Base-by-base conservation (phyloP, 2,113 vertebrate species). In the Phrynocephalus versicolor region DNA sequence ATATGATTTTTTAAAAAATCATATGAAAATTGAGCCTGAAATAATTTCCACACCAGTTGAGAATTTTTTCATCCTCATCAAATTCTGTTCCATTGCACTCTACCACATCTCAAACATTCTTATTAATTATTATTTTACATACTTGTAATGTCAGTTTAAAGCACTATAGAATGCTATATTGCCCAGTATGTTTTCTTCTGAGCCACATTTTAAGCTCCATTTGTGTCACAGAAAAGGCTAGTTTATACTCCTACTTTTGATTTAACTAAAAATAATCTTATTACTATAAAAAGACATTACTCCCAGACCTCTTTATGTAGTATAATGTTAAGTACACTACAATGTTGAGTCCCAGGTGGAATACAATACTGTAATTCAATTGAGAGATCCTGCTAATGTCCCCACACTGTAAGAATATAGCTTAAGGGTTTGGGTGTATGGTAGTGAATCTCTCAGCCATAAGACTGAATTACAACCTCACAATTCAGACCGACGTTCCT, bases 341-440 rank as follows among this genome's bases (percentile, higher is more conserved):
- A 94, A 90, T 94, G 88, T 92, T 1, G 79, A 96, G 94, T 96
- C 96, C 95, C 96, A 96, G 94, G 95, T 96, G 96, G 92, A 95
- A 96, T 96, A 95, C 92, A 95, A 95, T 95, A 94, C 96, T 94
- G 96, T 96, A 97, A 97, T 97, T 97, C 96, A 96, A 96, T 96
- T 88, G 94, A 94, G 94, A 92, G 92, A 95, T 96, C 94, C 92
- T 93, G 92, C 93, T 96, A 95, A 97, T 96, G 95, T 96, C 95
- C n/a, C 96, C 95, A 95, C 94, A 95, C 95, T 96, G 94, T 91
- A 95, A 94, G 95, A 96, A 96, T 94, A 97, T 97, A 95, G 96
- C 96, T 97, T 96, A 96, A 96, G 96, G 96, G 94, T 96, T 96
- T 95, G 84, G 91, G 91, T 95, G 93, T 88, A 41, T 85, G 91